Evolutionary conservation across 1,140 invertebrate genomes (phyloP), one percentile per base, ranked within the genome.

Genomic region (Littorina saxatilis): DNA sequence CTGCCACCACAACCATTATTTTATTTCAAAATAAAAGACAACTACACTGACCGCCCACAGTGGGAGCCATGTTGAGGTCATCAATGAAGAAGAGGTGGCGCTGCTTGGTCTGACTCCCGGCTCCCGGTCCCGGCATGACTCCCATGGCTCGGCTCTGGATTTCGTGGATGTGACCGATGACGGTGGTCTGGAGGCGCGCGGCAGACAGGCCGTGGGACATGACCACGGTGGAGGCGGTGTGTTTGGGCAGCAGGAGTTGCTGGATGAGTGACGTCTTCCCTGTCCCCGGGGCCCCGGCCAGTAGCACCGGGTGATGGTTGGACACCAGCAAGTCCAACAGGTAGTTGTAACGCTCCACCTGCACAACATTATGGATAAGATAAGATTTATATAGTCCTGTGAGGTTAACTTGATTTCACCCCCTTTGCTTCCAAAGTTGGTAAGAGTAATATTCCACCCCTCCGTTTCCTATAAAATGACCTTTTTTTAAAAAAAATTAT

Each of bases 61-160:
- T 70, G 17, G 86, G 81, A 7, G 90, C 90, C 66, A 87, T 89
- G 81, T 88, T 91, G 20, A 92, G 86, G 73, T 92, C 91, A 82
- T 92, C 91, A 58, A 92, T 86, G 75, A 91, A 91, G 85, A 92
- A 91, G 27, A 91, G 84, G 75, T 91, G 89, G 74, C 83, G 84
- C 77, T 88, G 85, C 37, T 82, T 80, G 11, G 35, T 55, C 20
- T 75, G 79, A 20, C 29, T 58, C 1, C 72, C 37, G 15, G 35
- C 79, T 9, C 88, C 86, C 0, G 87, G 85, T 0, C 83, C 83
- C 9, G 83, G 74, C n/a, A 87, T 68, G 20, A 82, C 80, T 39
- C 86, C 85, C 58, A 86, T 79, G 20, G 81, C 80, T 39, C 87
- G 87, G 74, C 85, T 85, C 80, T 89, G 90, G 27, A 90, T 84